A percentile compares a stretch with the other conserved stretches of the same genome.
These are phyloP conservation scores for Poeciliopsis retropinna DNA, from an alignment of 2,113 vertebrate genomes.

Conservation along the genomic window DNA sequence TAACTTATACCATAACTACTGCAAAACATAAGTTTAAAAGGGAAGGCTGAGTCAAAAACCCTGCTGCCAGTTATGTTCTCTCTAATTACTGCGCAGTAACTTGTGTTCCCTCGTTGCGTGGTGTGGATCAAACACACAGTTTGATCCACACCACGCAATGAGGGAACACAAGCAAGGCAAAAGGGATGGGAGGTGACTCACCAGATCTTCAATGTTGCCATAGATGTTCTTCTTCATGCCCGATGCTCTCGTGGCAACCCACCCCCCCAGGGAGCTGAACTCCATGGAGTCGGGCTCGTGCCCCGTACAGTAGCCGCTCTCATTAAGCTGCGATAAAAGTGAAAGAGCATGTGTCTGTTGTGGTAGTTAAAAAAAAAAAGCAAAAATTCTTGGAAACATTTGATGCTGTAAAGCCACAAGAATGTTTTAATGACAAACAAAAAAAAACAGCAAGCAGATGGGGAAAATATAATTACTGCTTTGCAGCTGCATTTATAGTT, in stretches of 20 bases:
- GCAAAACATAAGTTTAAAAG: neutral
- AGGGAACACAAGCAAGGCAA: slow-evolving; percentile 7
- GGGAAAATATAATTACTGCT: slow-evolving; percentile 36
- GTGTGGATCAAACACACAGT: slow-evolving; percentile 25
- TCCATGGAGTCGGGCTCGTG: slow-evolving; percentile 99
- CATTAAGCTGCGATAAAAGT: slow-evolving; percentile 86
- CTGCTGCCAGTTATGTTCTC: slow-evolving; percentile 28
- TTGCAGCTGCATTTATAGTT: slow-evolving; percentile 35
- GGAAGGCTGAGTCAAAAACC: slow-evolving; percentile 17
- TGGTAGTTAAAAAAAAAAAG: slow-evolving; percentile 1
- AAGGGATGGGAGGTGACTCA: slow-evolving; percentile 62
- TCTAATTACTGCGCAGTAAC: slow-evolving; percentile 18
- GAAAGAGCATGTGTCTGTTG: slow-evolving; percentile 23
- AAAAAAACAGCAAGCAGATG: slow-evolving; percentile 32
- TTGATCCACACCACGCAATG: slow-evolving; percentile 2
- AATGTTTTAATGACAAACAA: slow-evolving; percentile 62
- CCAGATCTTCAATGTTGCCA: slow-evolving; percentile 99
- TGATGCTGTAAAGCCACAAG: slow-evolving; percentile 44
- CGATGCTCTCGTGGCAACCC: slow-evolving; percentile 97
- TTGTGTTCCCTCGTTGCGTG: neutral
- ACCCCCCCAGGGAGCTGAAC: slow-evolving; percentile 97
- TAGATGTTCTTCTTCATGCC: slow-evolving; percentile 99
- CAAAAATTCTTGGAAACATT: slow-evolving; percentile 31
- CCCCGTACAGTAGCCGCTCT: slow-evolving; percentile 96
- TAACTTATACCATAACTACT: neutral